Percentiles rank a stretch among this genome's conserved stretches.
Conservation (phyloP, 2,888 invertebrate genomes). For the Glyphotaelius pellucidus region DNA sequence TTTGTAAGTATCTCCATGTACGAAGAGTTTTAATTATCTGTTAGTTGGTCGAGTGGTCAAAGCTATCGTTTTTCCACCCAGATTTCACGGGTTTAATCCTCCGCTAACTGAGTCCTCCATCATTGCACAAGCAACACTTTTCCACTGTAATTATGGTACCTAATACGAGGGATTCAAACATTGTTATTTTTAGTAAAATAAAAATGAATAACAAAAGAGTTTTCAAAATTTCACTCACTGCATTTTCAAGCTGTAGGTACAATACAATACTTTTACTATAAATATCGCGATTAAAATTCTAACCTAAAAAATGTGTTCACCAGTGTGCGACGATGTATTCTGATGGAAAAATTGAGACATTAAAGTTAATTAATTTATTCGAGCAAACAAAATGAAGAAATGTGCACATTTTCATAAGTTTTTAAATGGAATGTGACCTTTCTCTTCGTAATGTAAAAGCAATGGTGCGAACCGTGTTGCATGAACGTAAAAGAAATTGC, state of each 20-base stretch:
- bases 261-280: no score
- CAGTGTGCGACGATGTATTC: background rate
- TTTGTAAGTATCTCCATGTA: no score
- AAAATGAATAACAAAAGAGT: background rate
- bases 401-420: background rate
- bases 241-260: no score
- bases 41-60: no score
- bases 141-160: no score
- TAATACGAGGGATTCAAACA: no score
- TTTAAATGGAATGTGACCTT: background rate
- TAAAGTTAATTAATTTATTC: background rate
- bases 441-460: background rate
- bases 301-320: background rate
- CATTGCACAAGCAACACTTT: no score
- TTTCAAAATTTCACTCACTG: background rate
- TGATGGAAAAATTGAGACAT: background rate
- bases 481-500: background rate
- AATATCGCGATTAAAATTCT: background rate
- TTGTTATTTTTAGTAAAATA: no score
- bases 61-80: no score
- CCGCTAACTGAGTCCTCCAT: no score
- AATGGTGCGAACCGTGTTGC: background rate
- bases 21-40: no score
- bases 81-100: no score
- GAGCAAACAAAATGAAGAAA: background rate